These are phyloP conservation scores for Cremastinae sp. DNA, from an alignment of 2,888 invertebrate genomes.

Conservation along the genomic window DNA sequence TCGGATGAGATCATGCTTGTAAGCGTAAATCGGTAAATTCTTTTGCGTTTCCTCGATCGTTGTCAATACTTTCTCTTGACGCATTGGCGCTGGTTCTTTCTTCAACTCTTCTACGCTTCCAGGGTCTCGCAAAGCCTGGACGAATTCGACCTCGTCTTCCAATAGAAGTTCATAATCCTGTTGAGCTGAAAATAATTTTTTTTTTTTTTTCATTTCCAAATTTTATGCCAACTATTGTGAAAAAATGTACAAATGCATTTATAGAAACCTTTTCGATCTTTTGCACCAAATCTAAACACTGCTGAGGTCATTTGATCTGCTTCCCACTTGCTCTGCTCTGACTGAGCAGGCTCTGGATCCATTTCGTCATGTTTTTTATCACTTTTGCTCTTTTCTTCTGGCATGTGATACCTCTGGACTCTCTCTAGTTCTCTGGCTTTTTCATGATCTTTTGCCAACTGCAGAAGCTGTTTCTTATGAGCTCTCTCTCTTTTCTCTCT, in stretches of 20 bases:
- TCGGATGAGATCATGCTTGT: slow-evolving; percentile 91
- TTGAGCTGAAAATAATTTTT: slow-evolving; percentile 80
- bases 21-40: slow-evolving; percentile 96
- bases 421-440: slow-evolving; percentile 95
- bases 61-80: slow-evolving; percentile 79
- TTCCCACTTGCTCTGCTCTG: slow-evolving; percentile 97
- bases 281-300: slow-evolving; percentile 95
- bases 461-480: slow-evolving; percentile 94
- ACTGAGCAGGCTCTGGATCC: slow-evolving; percentile 85
- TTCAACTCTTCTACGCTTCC: slow-evolving; percentile 80
- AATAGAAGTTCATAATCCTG: slow-evolving; percentile 95
- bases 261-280: slow-evolving; percentile 84
- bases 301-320: slow-evolving; percentile 97
- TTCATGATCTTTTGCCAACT: slow-evolving; percentile 97
- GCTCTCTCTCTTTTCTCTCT: slow-evolving; percentile 91
- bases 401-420: slow-evolving; percentile 97
- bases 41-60: slow-evolving; percentile 93
- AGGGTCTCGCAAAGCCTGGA: slow-evolving; percentile 92
- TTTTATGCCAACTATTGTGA: background rate
- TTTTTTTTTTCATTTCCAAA: no score
- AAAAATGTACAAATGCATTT: background rate
- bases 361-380: slow-evolving; percentile 91
- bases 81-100: slow-evolving; percentile 60
- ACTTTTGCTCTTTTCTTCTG: slow-evolving; percentile 90
- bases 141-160: slow-evolving; percentile 98